These are phyloP conservation scores for Cottoperca gobio DNA, from an alignment of 2,797 vertebrate species.

Conservation along the genomic window DNA sequence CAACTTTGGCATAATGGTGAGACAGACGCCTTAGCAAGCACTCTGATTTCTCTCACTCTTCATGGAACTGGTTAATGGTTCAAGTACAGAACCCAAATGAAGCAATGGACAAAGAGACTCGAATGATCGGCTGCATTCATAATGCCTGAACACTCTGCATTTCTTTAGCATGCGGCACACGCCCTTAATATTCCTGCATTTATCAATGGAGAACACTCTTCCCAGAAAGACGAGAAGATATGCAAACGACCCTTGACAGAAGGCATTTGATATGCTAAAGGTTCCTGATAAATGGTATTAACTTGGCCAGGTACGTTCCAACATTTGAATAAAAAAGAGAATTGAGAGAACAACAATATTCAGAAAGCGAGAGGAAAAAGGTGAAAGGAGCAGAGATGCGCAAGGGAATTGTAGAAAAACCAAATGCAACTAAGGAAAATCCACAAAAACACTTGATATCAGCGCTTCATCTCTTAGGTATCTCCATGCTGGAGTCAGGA, in stretches of 20 bases:
- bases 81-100: constrained; percentile 34
- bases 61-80: constrained; percentile 56
- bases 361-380: constrained; percentile 32
- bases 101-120: constrained; percentile 30
- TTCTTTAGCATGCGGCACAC: constrained; percentile 47
- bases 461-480: constrained; percentile 49
- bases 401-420: constrained; percentile 16
- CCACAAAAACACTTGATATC: constrained; percentile 48
- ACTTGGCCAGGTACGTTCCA: constrained; percentile 65
- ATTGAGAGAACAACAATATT: constrained; percentile 43
- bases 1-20: constrained; percentile 32
- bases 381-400: not conserved
- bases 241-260: constrained; percentile 78
- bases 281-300: constrained; percentile 77
- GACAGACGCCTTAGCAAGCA: constrained; percentile 28
- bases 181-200: constrained; percentile 50
- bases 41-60: constrained; percentile 40
- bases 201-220: constrained; percentile 46
- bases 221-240: constrained; percentile 72
- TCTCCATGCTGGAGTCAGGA: constrained; percentile 44
- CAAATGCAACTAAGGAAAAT: constrained; percentile 39
- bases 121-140: constrained; percentile 43
- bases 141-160: not conserved
- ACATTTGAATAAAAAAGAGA: constrained; percentile 59
- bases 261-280: constrained; percentile 80